Evolutionary conservation across 2,888 invertebrate genomes (phyloP).

Genomic region (Sarcophaga carnaria): DNA sequence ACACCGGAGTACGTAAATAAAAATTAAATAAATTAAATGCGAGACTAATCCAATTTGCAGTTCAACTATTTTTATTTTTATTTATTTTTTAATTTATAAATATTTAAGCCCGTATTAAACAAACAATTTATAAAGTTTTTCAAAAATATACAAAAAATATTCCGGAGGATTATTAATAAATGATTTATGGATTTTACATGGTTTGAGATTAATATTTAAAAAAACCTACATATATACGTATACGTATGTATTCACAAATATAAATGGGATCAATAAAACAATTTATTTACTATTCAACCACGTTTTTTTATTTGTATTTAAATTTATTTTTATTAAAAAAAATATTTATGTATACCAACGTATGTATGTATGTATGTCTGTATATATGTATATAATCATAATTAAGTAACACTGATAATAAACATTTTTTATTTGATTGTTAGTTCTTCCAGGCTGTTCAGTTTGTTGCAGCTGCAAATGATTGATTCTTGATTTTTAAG

Average conservation of each 20-base stretch:
- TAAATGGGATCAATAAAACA: no score
- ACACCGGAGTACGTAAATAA: neutral
- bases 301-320: no score
- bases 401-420: no score
- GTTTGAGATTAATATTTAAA: neutral
- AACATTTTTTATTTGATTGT: no score
- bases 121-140: neutral
- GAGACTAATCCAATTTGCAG: conserved; percentile 34
- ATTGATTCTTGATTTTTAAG: no score
- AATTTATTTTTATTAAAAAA: no score
- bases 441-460: no score
- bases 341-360: no score
- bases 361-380: no score
- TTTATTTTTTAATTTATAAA: neutral
- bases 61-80: neutral
- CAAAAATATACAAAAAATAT: neutral
- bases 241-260: neutral
- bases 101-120: neutral
- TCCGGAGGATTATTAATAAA: neutral
- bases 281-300: no score
- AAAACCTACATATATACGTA: neutral
- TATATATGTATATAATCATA: no score
- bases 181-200: neutral
- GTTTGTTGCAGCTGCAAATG: no score
- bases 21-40: neutral